phyloP scores from a whole-genome alignment of 2,888 invertebrate genomes.

The Eubasilissa splendida region DNA sequence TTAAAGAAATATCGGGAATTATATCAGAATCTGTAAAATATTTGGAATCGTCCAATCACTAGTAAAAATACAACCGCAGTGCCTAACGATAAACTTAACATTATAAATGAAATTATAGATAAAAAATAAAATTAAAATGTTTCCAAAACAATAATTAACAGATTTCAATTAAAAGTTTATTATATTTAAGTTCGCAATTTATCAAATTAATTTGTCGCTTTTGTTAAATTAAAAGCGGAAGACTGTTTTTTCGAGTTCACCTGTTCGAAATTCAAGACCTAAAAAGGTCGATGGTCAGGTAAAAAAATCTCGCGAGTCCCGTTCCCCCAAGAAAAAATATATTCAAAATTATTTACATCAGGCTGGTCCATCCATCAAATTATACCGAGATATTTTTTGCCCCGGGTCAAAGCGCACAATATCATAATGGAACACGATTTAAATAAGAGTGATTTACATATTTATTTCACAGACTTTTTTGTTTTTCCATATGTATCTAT shows the following conservation, averaged over 20 bases:
- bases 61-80: too few species aligned
- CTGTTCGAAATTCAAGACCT: conserved; percentile 17
- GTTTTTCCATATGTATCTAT: too few species aligned
- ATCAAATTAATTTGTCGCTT: conserved; percentile 1
- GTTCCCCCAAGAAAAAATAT: conserved; percentile 2
- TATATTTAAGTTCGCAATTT: neutral
- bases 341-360: conserved; percentile 19
- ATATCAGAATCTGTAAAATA: too few species aligned
- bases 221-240: conserved; percentile 21
- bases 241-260: conserved; percentile 14
- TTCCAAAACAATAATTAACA: too few species aligned
- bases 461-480: neutral
- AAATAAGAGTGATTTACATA: conserved; percentile 8
- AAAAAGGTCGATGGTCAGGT: conserved; percentile 20
- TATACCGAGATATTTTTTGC: conserved; percentile 25
- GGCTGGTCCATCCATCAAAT: conserved; percentile 12
- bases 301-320: conserved; percentile 28
- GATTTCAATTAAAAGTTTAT: too few species aligned
- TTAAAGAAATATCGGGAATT: too few species aligned
- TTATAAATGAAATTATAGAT: too few species aligned
- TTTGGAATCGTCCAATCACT: too few species aligned
- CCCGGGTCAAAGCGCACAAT: conserved; percentile 27
- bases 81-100: too few species aligned
- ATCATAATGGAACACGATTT: conserved; percentile 15
- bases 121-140: too few species aligned